phyloP scores from a whole-genome alignment of 1,140 invertebrate species.

The Pseudachorutes palmiensis region DNA sequence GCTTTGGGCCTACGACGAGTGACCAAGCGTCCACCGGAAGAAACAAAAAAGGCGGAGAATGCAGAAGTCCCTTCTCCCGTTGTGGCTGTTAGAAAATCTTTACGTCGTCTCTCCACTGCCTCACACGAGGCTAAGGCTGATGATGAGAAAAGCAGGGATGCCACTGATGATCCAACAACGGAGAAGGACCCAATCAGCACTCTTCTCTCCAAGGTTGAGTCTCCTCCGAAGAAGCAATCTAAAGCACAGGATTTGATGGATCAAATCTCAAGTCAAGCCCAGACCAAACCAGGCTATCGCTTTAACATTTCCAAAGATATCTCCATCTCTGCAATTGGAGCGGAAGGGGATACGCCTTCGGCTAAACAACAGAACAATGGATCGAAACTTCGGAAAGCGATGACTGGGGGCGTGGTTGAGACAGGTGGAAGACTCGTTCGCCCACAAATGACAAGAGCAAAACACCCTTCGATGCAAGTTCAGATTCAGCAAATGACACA shows the following conservation, averaged over 20 bases:
- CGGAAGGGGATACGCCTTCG: neutral
- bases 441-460: neutral
- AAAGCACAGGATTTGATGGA: conserved; percentile 28
- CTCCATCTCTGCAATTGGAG: conserved; percentile 36
- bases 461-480: neutral
- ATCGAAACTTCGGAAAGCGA: neutral
- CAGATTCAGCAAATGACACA: conserved; percentile 7
- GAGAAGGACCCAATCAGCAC: neutral
- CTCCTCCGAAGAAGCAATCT: neutral
- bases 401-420: neutral
- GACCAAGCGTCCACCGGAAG: neutral
- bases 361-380: neutral
- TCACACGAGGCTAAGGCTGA: conserved; percentile 12
- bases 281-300: conserved; percentile 32
- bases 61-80: neutral
- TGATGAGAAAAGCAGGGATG: neutral
- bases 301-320: conserved; percentile 38
- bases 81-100: neutral
- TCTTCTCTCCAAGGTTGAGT: neutral
- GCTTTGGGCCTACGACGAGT: conserved; percentile 11
- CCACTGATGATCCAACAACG: neutral
- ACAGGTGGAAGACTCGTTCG: neutral
- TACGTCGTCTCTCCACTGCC: neutral
- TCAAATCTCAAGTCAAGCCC: conserved; percentile 26
- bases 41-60: neutral